phyloP scores from a whole-genome alignment of 2,888 invertebrate species.

The Calephelis perditalis region DNA sequence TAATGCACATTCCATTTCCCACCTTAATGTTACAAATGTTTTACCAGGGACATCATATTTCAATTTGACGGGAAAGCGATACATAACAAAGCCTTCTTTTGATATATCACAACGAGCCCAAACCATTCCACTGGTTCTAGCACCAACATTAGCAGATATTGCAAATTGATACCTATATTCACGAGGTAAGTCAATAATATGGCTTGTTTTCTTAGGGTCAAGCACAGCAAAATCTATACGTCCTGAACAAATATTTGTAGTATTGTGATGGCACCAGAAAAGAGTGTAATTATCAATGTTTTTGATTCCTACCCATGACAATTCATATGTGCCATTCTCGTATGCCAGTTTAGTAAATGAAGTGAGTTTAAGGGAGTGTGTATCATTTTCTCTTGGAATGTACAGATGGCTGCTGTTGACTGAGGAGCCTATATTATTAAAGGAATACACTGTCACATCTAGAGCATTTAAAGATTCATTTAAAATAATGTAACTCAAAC shows the following conservation, averaged over 20 bases:
- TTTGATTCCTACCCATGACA: conserved; percentile 78
- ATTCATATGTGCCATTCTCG: conserved; percentile 81
- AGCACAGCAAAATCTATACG: conserved; percentile 64
- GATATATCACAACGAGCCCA: conserved; percentile 86
- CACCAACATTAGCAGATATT: conserved; percentile 85
- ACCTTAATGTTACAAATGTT: conserved; percentile 76
- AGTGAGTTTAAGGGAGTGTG: conserved; percentile 60
- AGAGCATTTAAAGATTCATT: conserved; percentile 62
- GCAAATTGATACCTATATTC: conserved; percentile 85
- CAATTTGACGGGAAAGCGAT: conserved; percentile 67
- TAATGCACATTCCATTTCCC: conserved; percentile 88
- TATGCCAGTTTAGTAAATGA: conserved; percentile 85
- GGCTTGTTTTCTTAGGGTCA: conserved; percentile 54
- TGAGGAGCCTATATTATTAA: conserved; percentile 80
- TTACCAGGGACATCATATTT: conserved; percentile 56
- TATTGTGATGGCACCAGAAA: conserved; percentile 84
- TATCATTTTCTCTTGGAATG: conserved; percentile 77
- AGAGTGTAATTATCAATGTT: conserved; percentile 84
- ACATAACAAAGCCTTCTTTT: conserved; percentile 70
- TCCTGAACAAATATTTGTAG: conserved; percentile 73
- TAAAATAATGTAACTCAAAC: conserved; percentile 80
- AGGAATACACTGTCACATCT: conserved; percentile 78
- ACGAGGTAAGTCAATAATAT: conserved; percentile 79
- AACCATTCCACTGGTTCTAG: conserved; percentile 88
- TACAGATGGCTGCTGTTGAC: conserved; percentile 74